Conservation (phyloP, 92 coral and sea anemone genomes). For the Zoanthus gigantus region DNA sequence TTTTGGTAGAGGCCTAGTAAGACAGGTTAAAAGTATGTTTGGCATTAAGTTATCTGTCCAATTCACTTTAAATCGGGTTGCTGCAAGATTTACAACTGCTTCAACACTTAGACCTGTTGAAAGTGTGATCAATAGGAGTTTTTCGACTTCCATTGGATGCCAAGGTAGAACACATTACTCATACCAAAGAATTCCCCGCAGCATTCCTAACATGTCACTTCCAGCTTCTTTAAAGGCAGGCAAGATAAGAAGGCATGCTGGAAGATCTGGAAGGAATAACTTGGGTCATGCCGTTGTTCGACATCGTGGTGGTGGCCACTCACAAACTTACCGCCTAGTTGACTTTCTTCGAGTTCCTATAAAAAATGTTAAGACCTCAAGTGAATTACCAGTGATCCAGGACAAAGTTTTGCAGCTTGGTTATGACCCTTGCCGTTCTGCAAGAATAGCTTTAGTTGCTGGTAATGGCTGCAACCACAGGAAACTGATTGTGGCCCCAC, state of each 20-base stretch:
- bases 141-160: constrained; percentile 69
- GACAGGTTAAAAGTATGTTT: background rate
- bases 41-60: constrained; percentile 18
- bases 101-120: constrained; percentile 44
- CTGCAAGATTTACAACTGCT: background rate
- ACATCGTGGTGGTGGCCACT: constrained; percentile 97
- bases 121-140: constrained; percentile 44
- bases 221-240: constrained; percentile 95
- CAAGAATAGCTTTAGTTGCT: constrained; percentile 94
- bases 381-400: constrained; percentile 39
- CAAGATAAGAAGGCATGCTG: constrained; percentile 76
- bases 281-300: constrained; percentile 85
- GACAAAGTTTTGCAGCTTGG: constrained; percentile 94
- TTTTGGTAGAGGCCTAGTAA: background rate
- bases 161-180: constrained; percentile 93
- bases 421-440: constrained; percentile 97
- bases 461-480: constrained; percentile 91
- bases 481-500: constrained; percentile 92
- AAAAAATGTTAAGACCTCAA: constrained; percentile 45
- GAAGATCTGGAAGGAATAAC: constrained; percentile 89
- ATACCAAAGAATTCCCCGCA: constrained; percentile 80
- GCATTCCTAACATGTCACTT: constrained; percentile 88
- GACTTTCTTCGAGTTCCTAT: constrained; percentile 91
- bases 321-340: constrained; percentile 91
- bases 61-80: constrained; percentile 6